Evolutionary conservation across 2,113 vertebrate genomes (phyloP).

Genomic region (Acanthisitta chloris): DNA sequence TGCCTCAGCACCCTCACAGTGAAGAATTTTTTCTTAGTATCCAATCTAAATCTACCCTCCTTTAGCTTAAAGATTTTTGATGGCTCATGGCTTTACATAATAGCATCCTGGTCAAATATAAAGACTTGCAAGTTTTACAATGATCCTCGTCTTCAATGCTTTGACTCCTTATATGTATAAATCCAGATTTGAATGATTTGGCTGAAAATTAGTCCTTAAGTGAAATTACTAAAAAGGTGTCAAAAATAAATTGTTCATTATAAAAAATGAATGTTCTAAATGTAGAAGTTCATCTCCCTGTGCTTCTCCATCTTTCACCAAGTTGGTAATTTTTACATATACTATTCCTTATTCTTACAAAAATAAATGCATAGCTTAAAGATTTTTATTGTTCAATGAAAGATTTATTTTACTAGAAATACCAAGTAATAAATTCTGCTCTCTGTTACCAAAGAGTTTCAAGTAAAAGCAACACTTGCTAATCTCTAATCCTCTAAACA

Average conservation of each 20-base stretch:
- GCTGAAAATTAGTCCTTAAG: neutral
- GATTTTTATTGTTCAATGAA: neutral
- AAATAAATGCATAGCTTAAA: neutral
- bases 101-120: neutral
- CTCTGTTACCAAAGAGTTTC: neutral
- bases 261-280: neutral
- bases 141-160: neutral
- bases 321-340: neutral
- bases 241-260: neutral
- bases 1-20: accelerated
- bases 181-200: neutral
- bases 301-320: accelerated
- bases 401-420: neutral
- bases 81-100: accelerated
- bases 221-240: neutral
- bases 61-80: neutral
- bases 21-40: neutral
- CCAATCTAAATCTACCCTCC: neutral
- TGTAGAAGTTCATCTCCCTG: neutral
- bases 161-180: neutral
- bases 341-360: neutral
- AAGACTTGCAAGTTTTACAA: accelerated
- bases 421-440: neutral
- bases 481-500: neutral
- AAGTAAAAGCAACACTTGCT: neutral